A percentile compares a stretch with the other conserved stretches of the same genome.
These are phyloP conservation scores for Phylloscopus whistleri DNA, from an alignment of 2,113 vertebrate species.

Conservation along the genomic window DNA sequence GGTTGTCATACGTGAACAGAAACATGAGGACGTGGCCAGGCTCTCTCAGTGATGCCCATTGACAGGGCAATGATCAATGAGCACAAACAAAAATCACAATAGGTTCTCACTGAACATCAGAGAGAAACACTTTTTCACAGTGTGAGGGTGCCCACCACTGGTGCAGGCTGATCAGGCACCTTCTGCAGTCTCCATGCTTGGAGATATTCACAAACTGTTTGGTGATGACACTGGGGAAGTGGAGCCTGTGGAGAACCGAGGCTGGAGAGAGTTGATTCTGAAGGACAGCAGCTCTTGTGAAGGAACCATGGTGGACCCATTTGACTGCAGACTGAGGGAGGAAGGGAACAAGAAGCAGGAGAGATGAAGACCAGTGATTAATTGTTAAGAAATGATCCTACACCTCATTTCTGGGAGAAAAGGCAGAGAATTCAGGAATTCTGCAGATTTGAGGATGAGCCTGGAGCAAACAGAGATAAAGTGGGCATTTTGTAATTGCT, in stretches of 20 bases:
- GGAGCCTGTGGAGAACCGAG: no score
- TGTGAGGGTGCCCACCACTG: background rate
- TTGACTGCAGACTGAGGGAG: background rate
- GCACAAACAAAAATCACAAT: background rate
- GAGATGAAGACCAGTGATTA: background rate
- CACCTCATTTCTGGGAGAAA: background rate
- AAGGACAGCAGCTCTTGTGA: background rate
- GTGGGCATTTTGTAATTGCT: background rate
- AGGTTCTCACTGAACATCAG: background rate
- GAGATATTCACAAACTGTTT: background rate
- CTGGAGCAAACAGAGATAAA: background rate
- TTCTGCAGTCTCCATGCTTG: background rate
- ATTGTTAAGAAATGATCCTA: background rate
- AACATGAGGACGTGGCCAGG: background rate
- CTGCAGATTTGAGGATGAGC: background rate
- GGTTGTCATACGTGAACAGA: background rate
- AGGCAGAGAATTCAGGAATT: background rate
- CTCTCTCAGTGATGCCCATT: no score
- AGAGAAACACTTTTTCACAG: background rate
- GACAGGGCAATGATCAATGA: background rate
- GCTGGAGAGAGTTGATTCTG: background rate
- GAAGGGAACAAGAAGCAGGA: background rate
- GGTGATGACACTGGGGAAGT: background rate
- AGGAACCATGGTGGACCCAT: background rate
- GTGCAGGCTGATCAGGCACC: background rate